Evolutionary conservation across 2,888 invertebrate species (phyloP).

Genomic region (Eupithecia inturbata): DNA sequence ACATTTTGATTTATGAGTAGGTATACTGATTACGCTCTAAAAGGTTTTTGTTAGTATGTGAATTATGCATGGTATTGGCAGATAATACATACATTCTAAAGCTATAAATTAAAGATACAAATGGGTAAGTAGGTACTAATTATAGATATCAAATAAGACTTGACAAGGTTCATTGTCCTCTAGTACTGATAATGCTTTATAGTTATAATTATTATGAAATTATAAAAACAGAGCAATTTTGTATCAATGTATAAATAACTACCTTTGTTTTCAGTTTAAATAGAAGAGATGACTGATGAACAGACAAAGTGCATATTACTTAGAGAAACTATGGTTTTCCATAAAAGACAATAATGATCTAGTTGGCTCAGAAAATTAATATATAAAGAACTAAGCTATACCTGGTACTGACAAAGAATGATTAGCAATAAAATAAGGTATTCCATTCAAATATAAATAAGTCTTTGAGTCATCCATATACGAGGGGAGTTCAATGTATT

Average conservation of each 20-base stretch:
- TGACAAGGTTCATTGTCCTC: slow-evolving; percentile 1
- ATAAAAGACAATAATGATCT: background rate
- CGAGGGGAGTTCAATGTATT: too few relatives aligned
- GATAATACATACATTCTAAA: background rate
- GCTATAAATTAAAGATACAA: background rate
- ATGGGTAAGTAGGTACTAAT: background rate
- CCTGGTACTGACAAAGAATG: too few relatives aligned
- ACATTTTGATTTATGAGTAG: background rate
- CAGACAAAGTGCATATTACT: too few relatives aligned
- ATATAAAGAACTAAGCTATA: background rate
- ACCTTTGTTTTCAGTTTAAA: background rate
- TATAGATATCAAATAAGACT: background rate
- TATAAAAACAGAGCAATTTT: background rate
- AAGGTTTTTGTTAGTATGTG: background rate
- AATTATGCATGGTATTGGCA: background rate
- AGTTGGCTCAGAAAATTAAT: background rate
- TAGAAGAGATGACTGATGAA: background rate
- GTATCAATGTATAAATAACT: background rate
- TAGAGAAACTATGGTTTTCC: too few relatives aligned
- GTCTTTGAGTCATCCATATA: background rate
- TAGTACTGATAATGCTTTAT: background rate
- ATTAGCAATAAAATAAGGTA: background rate
- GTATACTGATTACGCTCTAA: background rate
- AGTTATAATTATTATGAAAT: background rate
- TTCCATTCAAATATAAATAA: background rate